Conservation (phyloP, 2,888 invertebrate genomes). For the Cantharis rufa region DNA sequence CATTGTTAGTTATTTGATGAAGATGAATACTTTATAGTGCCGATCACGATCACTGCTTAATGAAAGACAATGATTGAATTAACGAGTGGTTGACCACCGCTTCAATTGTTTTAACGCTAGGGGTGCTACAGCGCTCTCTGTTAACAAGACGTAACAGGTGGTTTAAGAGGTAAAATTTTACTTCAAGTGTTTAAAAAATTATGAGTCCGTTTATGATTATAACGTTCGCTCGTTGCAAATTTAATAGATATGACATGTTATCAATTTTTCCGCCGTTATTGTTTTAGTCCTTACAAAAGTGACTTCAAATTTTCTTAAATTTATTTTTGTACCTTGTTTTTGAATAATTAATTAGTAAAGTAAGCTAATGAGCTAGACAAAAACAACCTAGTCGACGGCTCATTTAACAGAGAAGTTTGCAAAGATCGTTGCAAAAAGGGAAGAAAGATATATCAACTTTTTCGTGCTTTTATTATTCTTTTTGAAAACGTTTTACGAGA, state of each 20-base stretch:
- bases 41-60: background rate
- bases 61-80: background rate
- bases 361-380: slow-evolving; percentile 18
- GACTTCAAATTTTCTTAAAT: slow-evolving; percentile 7
- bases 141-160: background rate
- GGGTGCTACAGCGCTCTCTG: background rate
- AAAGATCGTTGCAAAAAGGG: background rate
- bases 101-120: background rate
- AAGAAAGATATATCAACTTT: slow-evolving; percentile 8
- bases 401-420: slow-evolving; percentile 16
- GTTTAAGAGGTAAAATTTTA: background rate
- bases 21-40: background rate
- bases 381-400: slow-evolving; percentile 14
- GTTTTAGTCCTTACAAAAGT: background rate
- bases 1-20: background rate
- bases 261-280: background rate
- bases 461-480: slow-evolving; percentile 1
- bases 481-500: slow-evolving; percentile 8
- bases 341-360: slow-evolving; percentile 17
- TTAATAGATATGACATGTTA: background rate
- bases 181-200: background rate
- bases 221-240: background rate
- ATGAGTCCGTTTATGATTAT: background rate
- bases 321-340: slow-evolving; percentile 15
- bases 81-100: background rate